Percentiles rank a stretch among this genome's conserved stretches.
Evolutionary conservation across 2,113 vertebrate genomes (phyloP).

Genomic region (Pygoscelis adeliae): DNA sequence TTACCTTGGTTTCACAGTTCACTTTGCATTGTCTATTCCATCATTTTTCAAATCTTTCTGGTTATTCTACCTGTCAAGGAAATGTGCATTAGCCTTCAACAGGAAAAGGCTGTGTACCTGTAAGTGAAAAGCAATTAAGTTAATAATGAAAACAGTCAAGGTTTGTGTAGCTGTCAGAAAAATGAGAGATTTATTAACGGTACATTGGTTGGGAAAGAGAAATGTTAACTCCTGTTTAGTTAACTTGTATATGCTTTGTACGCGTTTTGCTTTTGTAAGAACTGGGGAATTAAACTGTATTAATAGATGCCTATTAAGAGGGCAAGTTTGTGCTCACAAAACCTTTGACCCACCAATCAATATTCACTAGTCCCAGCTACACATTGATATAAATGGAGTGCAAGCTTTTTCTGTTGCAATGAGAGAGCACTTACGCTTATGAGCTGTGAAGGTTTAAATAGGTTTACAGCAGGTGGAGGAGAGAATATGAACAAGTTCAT

Average conservation of each 20-base stretch:
- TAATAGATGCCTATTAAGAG: not conserved
- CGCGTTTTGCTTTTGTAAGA: not conserved
- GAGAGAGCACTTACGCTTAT: not conserved
- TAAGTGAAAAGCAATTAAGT: conserved; percentile 42
- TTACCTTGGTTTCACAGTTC: conserved; percentile 3
- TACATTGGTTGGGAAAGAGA: not conserved
- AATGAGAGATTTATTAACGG: conserved; percentile 35
- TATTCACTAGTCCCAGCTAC: not conserved
- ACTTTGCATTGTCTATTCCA: not conserved
- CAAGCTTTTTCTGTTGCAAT: not conserved
- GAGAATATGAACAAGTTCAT: not conserved
- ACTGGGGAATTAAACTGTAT: not conserved
- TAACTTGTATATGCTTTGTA: not conserved
- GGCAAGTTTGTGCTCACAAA: not conserved
- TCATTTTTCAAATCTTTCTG: conserved; percentile 16
- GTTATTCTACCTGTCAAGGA: not conserved
- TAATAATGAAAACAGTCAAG: conserved; percentile 42
- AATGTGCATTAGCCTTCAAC: not conserved
- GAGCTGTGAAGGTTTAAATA: not conserved
- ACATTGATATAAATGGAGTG: not conserved
- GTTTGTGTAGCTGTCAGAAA: conserved; percentile 27
- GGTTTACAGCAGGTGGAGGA: not conserved
- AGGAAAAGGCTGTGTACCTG: not conserved
- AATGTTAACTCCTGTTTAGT: not conserved
- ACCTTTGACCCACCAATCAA: not conserved